phyloP scores from a whole-genome alignment of 2,113 vertebrate genomes.

The Callipepla squamata region DNA sequence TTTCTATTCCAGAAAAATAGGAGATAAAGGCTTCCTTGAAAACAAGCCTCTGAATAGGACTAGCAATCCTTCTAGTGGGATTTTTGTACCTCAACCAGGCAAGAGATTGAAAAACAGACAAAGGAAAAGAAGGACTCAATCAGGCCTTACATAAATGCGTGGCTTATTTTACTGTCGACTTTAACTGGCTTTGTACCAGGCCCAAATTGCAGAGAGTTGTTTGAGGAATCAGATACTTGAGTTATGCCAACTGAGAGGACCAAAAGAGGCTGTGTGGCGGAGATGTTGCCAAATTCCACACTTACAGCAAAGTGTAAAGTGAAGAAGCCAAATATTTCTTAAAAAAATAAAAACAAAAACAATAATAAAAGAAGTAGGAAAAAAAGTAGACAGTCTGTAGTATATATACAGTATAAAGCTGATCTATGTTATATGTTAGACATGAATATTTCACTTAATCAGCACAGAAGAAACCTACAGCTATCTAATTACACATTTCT shows the following conservation, averaged over 20 bases:
- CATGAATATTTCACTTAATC: background rate
- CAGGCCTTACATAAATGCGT: background rate
- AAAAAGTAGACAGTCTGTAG: background rate
- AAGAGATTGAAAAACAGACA: background rate
- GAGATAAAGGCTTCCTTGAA: background rate
- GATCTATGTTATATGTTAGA: background rate
- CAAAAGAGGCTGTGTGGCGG: background rate
- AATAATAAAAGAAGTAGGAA: background rate
- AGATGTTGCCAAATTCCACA: background rate
- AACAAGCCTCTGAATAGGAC: background rate
- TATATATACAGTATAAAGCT: background rate
- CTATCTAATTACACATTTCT: background rate
- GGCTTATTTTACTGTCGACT: background rate
- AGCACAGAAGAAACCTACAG: background rate
- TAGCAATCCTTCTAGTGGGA: background rate
- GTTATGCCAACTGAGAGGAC: background rate
- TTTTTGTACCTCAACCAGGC: background rate
- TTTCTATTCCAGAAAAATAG: background rate
- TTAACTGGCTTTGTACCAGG: conserved; percentile 2
- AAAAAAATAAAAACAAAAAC: background rate
- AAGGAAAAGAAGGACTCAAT: background rate
- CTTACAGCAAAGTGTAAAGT: background rate
- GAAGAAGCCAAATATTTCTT: conserved; percentile 7
- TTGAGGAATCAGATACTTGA: background rate
- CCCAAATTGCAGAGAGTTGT: background rate